Percentiles rank a stretch among this genome's conserved stretches.
These are phyloP conservation scores for Caenorhabditis elegans DNA, from an alignment of 1,140 invertebrate genomes.

Conservation along the genomic window WBcel235 BX284605.5:9266001-9266500, in stretches of 20 bases:
- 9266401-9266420: neutral
- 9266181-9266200: neutral
- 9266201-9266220: too few relatives aligned
- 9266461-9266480: neutral
- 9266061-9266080: constrained; percentile 42
- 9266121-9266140: too few relatives aligned
- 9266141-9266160: too few relatives aligned
- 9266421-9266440: neutral
- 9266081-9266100: neutral
- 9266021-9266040: constrained; percentile 2
- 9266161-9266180: too few relatives aligned
- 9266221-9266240: too few relatives aligned
- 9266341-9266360: constrained; percentile 60
- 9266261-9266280: too few relatives aligned
- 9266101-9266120: too few relatives aligned
- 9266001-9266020: constrained; percentile 50
- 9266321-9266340: constrained; percentile 63
- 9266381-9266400: constrained; percentile 53
- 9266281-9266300: constrained; percentile 49
- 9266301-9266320: constrained; percentile 64
- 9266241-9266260: too few relatives aligned
- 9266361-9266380: constrained; percentile 51
- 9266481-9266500: too few relatives aligned
- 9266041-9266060: neutral
- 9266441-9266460: neutral